Conservation (phyloP, 2,797 vertebrate genomes). For the Thripadectes ignobilis region DNA sequence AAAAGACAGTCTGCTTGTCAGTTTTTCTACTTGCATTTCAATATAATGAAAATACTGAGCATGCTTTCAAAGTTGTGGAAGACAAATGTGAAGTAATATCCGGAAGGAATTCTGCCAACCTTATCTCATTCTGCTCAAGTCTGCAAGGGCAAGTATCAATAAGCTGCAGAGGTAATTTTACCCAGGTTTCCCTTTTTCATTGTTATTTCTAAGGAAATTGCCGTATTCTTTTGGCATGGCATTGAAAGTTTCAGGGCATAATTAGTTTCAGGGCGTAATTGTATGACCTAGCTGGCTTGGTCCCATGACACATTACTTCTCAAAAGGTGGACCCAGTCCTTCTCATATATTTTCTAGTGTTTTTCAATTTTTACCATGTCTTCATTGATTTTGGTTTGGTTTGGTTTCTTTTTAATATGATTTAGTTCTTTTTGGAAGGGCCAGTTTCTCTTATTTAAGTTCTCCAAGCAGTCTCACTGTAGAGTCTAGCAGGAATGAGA, state of each 20-base stretch:
- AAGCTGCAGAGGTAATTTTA: constrained; percentile 17
- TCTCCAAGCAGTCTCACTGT: not conserved
- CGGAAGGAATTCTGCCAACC: not conserved
- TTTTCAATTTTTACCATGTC: not conserved
- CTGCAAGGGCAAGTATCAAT: not conserved
- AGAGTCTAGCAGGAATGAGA: not conserved
- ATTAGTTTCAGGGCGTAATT: not conserved
- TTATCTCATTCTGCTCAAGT: not conserved
- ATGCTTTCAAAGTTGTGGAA: not conserved
- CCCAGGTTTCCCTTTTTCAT: not conserved
- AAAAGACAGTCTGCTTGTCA: not conserved
- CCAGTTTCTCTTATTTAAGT: not conserved
- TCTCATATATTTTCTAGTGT: not conserved
- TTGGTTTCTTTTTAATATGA: too few relatives aligned
- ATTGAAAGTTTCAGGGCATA: not conserved
- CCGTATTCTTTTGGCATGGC: not conserved
- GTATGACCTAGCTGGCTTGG: not conserved
- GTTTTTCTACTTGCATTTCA: not conserved
- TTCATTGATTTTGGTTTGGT: not conserved
- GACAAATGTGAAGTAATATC: not conserved
- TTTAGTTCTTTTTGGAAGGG: not conserved
- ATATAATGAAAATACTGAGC: not conserved
- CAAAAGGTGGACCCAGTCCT: not conserved
- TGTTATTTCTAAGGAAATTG: constrained; percentile 12
- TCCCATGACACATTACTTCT: not conserved